Evolutionary conservation across 2,113 vertebrate species (phyloP).

Genomic region (Lampris incognitus): DNA sequence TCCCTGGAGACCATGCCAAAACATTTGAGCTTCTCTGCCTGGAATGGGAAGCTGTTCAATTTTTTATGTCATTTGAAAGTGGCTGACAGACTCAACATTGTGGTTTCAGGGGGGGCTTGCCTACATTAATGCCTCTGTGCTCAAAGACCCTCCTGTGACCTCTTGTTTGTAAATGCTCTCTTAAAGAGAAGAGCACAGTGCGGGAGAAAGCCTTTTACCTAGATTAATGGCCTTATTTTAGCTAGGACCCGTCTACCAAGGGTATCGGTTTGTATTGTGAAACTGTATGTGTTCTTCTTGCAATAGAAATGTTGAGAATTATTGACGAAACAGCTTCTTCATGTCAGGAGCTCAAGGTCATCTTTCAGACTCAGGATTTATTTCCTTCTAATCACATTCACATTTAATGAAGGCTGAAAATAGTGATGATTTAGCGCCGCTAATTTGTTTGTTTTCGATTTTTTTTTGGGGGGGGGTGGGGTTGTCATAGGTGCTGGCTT

Average conservation of each 20-base stretch:
- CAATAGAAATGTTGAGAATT: conserved; percentile 25
- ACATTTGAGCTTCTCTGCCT: conserved; percentile 61
- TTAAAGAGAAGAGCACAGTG: conserved; percentile 79
- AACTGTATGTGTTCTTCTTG: conserved; percentile 11
- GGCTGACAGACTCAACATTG: conserved; percentile 85
- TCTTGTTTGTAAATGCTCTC: conserved; percentile 81
- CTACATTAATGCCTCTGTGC: conserved; percentile 87
- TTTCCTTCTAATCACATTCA: conserved; percentile 16
- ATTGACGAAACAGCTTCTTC: conserved; percentile 31
- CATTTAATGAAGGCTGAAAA: background rate
- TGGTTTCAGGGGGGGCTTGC: conserved; percentile 80
- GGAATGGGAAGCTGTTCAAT: conserved; percentile 72
- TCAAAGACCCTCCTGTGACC: conserved; percentile 84
- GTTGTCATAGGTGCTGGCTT: conserved; percentile 92
- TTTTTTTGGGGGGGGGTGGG: conserved; percentile 43
- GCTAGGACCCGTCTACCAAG: conserved; percentile 55
- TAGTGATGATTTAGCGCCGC: background rate
- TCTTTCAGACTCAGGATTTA: background rate
- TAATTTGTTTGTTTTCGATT: conserved; percentile 42
- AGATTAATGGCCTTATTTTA: conserved; percentile 79
- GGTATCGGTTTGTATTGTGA: conserved; percentile 32
- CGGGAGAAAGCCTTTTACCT: conserved; percentile 77
- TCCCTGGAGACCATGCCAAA: conserved; percentile 59
- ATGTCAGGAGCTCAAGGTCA: background rate
- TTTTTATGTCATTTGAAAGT: conserved; percentile 83